Evolutionary conservation across 2,888 invertebrate genomes (phyloP).

Genomic region (Synanthedon formicaeformis): DNA sequence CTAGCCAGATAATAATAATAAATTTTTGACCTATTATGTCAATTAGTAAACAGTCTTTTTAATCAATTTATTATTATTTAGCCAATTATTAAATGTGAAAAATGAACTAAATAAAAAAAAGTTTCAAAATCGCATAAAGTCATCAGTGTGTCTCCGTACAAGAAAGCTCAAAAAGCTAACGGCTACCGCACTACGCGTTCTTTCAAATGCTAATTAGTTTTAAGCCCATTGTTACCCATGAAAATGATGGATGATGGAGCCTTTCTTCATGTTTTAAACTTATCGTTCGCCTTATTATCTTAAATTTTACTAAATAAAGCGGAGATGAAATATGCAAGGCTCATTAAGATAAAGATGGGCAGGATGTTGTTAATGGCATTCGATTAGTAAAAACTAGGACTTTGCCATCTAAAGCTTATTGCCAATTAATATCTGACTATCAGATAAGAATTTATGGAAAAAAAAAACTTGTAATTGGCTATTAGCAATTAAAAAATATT

Average conservation of each 20-base stretch:
- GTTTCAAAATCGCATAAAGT: slow-evolving; percentile 6
- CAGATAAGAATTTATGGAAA: no score
- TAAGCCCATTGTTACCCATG: slow-evolving; percentile 30
- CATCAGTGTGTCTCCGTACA: slow-evolving; percentile 20
- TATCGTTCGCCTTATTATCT: background rate
- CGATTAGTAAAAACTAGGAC: slow-evolving; percentile 1
- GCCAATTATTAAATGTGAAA: no score
- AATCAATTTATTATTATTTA: no score
- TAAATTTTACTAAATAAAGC: background rate
- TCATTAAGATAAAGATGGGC: background rate
- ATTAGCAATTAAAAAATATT: no score
- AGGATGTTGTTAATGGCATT: background rate
- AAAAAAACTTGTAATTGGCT: no score
- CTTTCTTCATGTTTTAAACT: background rate
- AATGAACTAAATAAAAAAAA: no score
- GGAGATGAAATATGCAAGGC: background rate
- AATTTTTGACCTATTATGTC: no score
- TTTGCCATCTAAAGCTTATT: background rate
- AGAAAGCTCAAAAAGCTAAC: slow-evolving; percentile 27
- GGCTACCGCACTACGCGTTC: slow-evolving; percentile 53
- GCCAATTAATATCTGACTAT: background rate
- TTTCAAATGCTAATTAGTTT: slow-evolving; percentile 52
- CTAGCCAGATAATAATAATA: no score
- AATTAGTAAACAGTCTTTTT: no score
- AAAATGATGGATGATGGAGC: slow-evolving; percentile 3